Evolutionary conservation across 2,113 vertebrate genomes (phyloP).

Genomic region (Pipa parva): DNA sequence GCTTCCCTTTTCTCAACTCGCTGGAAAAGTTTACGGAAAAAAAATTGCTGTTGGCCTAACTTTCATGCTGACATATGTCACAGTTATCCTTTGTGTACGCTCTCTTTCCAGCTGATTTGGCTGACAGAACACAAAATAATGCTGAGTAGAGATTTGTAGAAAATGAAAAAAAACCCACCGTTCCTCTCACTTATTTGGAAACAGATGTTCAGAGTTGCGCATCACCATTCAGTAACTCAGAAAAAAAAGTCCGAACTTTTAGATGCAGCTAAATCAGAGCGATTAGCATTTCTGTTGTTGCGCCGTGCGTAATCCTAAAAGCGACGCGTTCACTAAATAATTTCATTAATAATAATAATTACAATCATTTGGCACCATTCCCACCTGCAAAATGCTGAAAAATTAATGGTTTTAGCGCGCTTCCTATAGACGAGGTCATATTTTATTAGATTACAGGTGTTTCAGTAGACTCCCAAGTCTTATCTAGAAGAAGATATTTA

Average conservation of each 20-base stretch:
- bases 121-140: constrained; percentile 36
- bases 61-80: constrained; percentile 38
- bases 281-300: neutral
- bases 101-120: constrained; percentile 33
- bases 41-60: constrained; percentile 30
- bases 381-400: too few relatives aligned
- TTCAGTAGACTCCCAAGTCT: too few relatives aligned
- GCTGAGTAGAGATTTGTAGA: constrained; percentile 23
- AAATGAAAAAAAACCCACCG: constrained; percentile 20
- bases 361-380: too few relatives aligned
- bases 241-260: constrained; percentile 14
- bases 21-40: constrained; percentile 19
- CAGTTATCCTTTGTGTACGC: constrained; percentile 21
- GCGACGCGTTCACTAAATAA: too few relatives aligned
- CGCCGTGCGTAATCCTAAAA: neutral
- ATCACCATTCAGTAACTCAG: constrained; percentile 29
- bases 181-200: constrained; percentile 29
- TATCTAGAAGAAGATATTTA: too few relatives aligned
- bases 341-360: too few relatives aligned
- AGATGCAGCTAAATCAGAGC: constrained; percentile 18
- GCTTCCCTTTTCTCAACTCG: constrained; percentile 9
- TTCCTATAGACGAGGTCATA: too few relatives aligned
- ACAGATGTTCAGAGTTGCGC: constrained; percentile 34
- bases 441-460: too few relatives aligned
- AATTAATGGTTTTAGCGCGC: too few relatives aligned